Base-by-base conservation (phyloP, 1,140 invertebrate species). In the Drosophila athabasca region DNA sequence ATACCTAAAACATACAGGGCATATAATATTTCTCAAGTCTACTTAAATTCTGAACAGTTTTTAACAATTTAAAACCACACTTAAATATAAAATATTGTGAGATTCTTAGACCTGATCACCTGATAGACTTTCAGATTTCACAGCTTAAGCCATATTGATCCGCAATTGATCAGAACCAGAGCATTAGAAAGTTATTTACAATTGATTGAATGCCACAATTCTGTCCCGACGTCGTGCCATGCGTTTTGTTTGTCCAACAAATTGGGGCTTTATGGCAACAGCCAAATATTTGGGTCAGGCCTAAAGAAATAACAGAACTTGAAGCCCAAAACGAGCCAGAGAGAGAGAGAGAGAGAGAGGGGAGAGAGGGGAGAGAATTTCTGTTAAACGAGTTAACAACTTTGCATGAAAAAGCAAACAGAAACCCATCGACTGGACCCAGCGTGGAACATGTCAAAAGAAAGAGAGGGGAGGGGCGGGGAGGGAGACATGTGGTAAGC, bases 351-450 rank as follows among this genome's bases (percentile, higher is more conserved):
- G 58, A 55, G 13, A 22, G 66, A 48, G 73, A 62, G 24, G 35
- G 49, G 45, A 41, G 62, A 57, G 58, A 55, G 53, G 58, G 55
- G 13, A 22, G 66, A 48, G 73, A 62, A 64, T 76, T 62, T 79
- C 62, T 70, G 79, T 73, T 79, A 79, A 88, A 73, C 83, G 79
- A 88, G 83, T 79, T 88, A 89, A 79, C 83, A 83, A 79, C 83
- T 88, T 88, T 88, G 83, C 83, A 87, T 87, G 83, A 78, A 79
- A 83, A 75, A 71, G 69, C 82, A 87, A 87, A 85, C 81, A 85
- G 69, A 82, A 72, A 81, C 72, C 79, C 73, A 81, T 53, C 68
- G 76, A 68, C 58, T 72, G 77, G 62, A 60, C 48, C 73, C 54
- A 61, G 64, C 57, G 65, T 76, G 62, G 68, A 68, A 62, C 54